A percentile compares a stretch with the other conserved stretches of the same genome.
Conservation (phyloP, 2,888 invertebrate species). For the Microdon myrmicae region DNA sequence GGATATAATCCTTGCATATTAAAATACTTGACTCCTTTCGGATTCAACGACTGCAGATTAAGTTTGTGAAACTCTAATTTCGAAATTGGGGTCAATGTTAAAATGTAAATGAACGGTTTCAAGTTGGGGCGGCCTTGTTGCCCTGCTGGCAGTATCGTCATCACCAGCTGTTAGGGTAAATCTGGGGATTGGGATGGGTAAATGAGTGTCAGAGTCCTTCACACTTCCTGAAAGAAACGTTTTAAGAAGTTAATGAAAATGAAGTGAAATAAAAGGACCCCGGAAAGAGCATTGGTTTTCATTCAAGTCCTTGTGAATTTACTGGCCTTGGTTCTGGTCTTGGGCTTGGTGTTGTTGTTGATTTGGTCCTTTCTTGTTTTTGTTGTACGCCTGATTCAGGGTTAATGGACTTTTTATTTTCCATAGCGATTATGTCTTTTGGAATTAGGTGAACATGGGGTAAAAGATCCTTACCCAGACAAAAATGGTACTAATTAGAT, state of each 20-base stretch:
- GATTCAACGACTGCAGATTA: too few species aligned
- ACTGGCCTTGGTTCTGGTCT: too few species aligned
- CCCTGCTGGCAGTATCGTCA: too few species aligned
- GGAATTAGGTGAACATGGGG: constrained; percentile 20
- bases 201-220: constrained; percentile 32
- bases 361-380: too few species aligned
- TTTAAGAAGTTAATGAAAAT: constrained; percentile 47
- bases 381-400: too few species aligned
- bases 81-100: constrained; percentile 44
- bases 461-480: constrained; percentile 37
- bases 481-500: constrained; percentile 45
- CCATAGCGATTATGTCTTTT: constrained; percentile 15
- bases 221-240: constrained; percentile 32
- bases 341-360: constrained; percentile 21
- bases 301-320: too few species aligned
- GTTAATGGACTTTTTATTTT: constrained; percentile 42
- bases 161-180: too few species aligned
- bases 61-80: constrained; percentile 49
- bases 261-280: constrained; percentile 12
- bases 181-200: too few species aligned
- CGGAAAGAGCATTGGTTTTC: constrained; percentile 23
- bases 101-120: too few species aligned
- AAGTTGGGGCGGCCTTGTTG: too few species aligned
- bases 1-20: too few species aligned
- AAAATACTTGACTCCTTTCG: too few species aligned